Base-by-base conservation (phyloP, 2,888 invertebrate species). In the Calephelis perditalis region DNA sequence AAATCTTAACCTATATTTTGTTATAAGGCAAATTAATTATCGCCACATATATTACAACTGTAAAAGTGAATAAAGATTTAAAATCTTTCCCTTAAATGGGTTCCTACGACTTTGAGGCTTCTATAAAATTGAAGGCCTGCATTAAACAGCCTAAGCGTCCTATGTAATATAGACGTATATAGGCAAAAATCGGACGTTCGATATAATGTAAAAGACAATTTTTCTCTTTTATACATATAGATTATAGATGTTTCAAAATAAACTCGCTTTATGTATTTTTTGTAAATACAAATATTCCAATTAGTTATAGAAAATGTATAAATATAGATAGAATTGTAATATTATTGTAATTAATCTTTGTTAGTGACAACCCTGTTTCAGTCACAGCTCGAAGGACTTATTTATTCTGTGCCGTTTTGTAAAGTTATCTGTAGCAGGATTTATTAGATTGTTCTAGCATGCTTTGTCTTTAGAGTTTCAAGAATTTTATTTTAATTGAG, bases 221-320 rank as follows among this genome's bases (percentile, higher is more conserved):
- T 49, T 49, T 49, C 49, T 59, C 46, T 55, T 55, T 36, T 59
- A 59, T 59, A 59, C 45, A 59, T 59, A 59, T 59, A 59, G 59
- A 59, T 49, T 49, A 59, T 59, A 59, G 55, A 55, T 59, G 44
- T 59, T 59, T 59, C 45, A 26, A 59, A 52, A 44, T 45, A 58
- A 58, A 37, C 55, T 49, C 49, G 49, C 49, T 80, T 83, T 82
- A 67, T 81, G 78, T 84, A 78, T 76, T 75, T 80, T 80, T 78
- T 88, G 85, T 88, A 87, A 84, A 86, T 87, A 87, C 75, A 74
- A 82, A 81, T 84, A 87, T 88, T 87, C 88, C 87, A 87, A 74
- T 78, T 88, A 87, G 86, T 71, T 71, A 73, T 86, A 88, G 84
- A 79, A 75, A 81, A 79, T 89, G 88, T 89, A 87, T 84, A 76